phyloP scores from a whole-genome alignment of 1,140 invertebrate species.

The Pteromalus puparum region DNA sequence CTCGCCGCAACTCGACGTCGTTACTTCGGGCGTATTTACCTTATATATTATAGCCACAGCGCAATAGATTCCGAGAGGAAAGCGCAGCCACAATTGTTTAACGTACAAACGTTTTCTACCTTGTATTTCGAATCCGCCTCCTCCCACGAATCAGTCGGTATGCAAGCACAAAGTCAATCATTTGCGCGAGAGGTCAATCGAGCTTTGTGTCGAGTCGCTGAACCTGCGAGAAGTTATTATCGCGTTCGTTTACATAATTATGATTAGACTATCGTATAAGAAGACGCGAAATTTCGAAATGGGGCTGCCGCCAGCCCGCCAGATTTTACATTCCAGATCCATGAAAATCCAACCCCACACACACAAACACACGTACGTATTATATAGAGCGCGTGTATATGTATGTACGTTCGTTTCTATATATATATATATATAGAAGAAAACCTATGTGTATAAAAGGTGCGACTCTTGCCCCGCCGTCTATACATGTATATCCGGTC shows the following conservation, averaged over 20 bases:
- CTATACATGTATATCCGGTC: neutral
- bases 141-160: neutral
- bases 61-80: too few relatives aligned
- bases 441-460: neutral
- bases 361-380: too few relatives aligned
- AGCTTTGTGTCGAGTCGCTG: neutral
- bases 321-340: neutral
- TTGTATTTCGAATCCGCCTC: neutral
- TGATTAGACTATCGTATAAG: conserved; percentile 4
- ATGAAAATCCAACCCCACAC: neutral
- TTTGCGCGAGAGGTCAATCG: neutral
- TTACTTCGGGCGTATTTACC: neutral
- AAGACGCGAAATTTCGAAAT: neutral
- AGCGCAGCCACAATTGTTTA: too few relatives aligned
- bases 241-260: conserved; percentile 16
- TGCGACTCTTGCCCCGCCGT: neutral
- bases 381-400: too few relatives aligned
- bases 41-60: too few relatives aligned
- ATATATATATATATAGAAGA: neutral
- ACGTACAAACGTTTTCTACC: neutral
- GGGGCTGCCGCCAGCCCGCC: too few relatives aligned
- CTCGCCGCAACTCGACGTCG: neutral
- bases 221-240: neutral
- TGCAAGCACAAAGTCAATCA: conserved; percentile 13
- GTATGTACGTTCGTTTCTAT: too few relatives aligned